Percentiles rank a stretch among this genome's conserved stretches.
Evolutionary conservation across 1,140 invertebrate species (phyloP).

Genomic region (Tetramorium parvispinum): DNA sequence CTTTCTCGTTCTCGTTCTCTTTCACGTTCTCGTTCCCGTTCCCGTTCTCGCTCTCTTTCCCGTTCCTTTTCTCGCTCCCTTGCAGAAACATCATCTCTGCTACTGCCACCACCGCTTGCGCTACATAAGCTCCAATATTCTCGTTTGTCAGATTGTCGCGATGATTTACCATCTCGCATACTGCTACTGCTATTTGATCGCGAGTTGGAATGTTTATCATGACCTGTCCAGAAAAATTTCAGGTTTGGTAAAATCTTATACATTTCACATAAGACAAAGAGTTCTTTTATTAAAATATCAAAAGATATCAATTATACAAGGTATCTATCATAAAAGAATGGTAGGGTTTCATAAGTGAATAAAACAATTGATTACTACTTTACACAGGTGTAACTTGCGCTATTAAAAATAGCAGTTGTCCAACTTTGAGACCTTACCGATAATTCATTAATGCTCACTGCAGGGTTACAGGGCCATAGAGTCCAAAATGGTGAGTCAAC

Average conservation of each 20-base stretch:
- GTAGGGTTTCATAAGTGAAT: too few species aligned
- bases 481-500: too few species aligned
- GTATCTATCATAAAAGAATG: too few species aligned
- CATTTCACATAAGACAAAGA: neutral
- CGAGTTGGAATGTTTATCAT: conserved; percentile 93
- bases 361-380: too few species aligned
- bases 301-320: neutral
- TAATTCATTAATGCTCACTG: too few species aligned
- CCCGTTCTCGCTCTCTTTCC: conserved; percentile 79
- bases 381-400: too few species aligned
- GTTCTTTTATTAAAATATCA: neutral
- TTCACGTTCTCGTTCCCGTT: conserved; percentile 77
- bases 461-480: too few species aligned
- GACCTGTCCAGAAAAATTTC: conserved; percentile 83
- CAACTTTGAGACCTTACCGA: too few species aligned
- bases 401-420: too few species aligned
- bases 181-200: conserved; percentile 87
- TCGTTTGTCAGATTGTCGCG: conserved; percentile 84
- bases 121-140: conserved; percentile 84
- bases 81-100: conserved; percentile 74
- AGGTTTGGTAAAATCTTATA: conserved; percentile 15
- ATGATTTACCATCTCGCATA: conserved; percentile 84
- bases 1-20: conserved; percentile 78
- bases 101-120: conserved; percentile 77
- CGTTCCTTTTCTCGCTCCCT: conserved; percentile 80